Percentiles rank a stretch among this genome's conserved stretches.
Conservation (phyloP, 2,113 vertebrate genomes). For the Carassius carassius region DNA sequence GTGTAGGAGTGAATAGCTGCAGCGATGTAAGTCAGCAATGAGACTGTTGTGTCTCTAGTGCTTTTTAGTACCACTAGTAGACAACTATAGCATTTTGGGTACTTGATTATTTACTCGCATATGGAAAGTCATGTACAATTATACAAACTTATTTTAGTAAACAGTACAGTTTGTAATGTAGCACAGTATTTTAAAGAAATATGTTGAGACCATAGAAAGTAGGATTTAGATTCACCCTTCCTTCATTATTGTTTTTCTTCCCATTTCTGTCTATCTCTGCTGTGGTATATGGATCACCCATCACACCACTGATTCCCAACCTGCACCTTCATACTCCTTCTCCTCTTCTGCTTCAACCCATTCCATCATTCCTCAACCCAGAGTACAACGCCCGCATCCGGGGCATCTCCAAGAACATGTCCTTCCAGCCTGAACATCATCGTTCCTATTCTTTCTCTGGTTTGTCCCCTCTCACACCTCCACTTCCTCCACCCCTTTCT, state of each 20-base stretch:
- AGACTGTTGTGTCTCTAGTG: neutral
- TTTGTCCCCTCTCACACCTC: constrained; percentile 78
- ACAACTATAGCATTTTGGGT: neutral
- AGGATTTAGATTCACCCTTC: constrained; percentile 6
- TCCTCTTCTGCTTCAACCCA: constrained; percentile 61
- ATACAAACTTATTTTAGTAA: neutral
- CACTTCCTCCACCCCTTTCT: neutral
- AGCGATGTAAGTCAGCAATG: constrained; percentile 32
- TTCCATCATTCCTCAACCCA: constrained; percentile 73
- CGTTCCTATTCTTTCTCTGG: constrained; percentile 89
- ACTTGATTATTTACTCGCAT: neutral
- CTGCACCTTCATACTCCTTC: constrained; percentile 64
- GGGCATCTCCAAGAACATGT: constrained; percentile 79
- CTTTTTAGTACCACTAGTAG: neutral
- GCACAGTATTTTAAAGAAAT: neutral
- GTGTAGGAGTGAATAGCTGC: constrained; percentile 49
- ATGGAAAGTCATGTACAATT: neutral
- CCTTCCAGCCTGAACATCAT: constrained; percentile 80
- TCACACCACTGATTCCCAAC: constrained; percentile 63
- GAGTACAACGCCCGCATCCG: constrained; percentile 94
- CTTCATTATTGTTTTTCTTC: constrained; percentile 56
- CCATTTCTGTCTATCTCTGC: constrained; percentile 24
- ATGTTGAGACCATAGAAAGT: neutral
- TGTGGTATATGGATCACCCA: constrained; percentile 22
- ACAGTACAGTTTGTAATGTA: neutral